phyloP scores from a whole-genome alignment of 1,140 invertebrate genomes.

The Anoplophora glabripennis region DNA sequence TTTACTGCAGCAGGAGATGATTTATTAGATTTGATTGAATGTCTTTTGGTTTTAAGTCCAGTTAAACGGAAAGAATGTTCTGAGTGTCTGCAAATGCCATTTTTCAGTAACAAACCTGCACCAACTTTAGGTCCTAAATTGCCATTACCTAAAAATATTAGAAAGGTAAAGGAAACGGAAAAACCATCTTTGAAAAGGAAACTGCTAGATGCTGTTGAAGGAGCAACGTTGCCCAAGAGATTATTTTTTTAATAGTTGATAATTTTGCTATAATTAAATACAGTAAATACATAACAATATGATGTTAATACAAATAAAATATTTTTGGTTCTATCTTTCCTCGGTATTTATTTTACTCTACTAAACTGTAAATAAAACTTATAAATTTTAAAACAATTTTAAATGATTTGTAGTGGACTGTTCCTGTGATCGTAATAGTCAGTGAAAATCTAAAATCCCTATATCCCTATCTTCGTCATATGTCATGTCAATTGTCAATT shows the following conservation, averaged over 20 bases:
- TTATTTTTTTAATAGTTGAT: constrained; percentile 46
- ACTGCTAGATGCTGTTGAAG: constrained; percentile 66
- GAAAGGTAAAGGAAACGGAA: constrained; percentile 57
- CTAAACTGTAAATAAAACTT: too few species aligned
- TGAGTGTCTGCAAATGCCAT: constrained; percentile 77
- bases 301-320: too few species aligned
- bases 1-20: constrained; percentile 95
- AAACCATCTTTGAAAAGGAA: constrained; percentile 74
- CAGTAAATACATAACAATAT: neutral
- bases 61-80: constrained; percentile 77
- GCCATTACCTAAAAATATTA: constrained; percentile 69
- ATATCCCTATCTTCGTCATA: too few species aligned
- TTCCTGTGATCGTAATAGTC: too few species aligned
- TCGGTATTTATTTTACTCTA: neutral
- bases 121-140: constrained; percentile 78
- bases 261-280: neutral
- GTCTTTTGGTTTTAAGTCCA: constrained; percentile 82
- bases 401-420: too few species aligned
- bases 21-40: constrained; percentile 79
- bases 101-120: constrained; percentile 86
- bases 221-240: constrained; percentile 64
- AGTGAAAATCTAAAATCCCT: too few species aligned
- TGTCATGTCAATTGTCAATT: too few species aligned
- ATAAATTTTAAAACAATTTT: too few species aligned
- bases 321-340: too few species aligned